Conservation (phyloP, 2,797 vertebrate genomes). For the Mus minutoides region DNA sequence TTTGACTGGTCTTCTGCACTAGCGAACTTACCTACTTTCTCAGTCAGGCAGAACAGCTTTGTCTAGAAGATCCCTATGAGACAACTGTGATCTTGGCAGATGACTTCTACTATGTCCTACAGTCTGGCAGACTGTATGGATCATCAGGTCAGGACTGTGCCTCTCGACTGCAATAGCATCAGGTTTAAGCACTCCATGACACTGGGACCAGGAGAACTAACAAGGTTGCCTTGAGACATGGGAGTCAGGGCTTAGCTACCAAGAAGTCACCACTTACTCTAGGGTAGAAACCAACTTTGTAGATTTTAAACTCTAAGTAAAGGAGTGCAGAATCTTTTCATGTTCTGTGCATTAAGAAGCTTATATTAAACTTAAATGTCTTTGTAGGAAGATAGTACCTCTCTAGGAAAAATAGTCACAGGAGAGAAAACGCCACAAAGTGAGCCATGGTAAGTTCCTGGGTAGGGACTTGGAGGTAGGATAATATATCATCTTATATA, state of each 20-base stretch:
- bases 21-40: neutral
- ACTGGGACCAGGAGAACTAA: neutral
- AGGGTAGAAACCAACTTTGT: too few relatives aligned
- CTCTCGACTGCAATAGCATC: neutral
- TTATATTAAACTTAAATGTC: neutral
- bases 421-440: neutral
- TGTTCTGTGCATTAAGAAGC: rapidly evolving
- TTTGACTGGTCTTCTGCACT: neutral
- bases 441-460: neutral
- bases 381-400: neutral
- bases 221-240: neutral
- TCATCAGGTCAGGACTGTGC: neutral
- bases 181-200: neutral
- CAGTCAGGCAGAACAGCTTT: neutral
- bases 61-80: neutral
- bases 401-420: neutral
- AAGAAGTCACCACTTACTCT: neutral
- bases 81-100: neutral
- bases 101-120: neutral
- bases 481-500: neutral
- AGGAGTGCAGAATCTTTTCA: neutral
- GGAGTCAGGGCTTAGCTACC: too few relatives aligned
- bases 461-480: neutral
- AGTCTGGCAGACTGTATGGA: neutral
- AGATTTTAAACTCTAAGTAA: neutral